phyloP scores from a whole-genome alignment of 2,113 vertebrate genomes.

The Rhynchomys soricoides region DNA sequence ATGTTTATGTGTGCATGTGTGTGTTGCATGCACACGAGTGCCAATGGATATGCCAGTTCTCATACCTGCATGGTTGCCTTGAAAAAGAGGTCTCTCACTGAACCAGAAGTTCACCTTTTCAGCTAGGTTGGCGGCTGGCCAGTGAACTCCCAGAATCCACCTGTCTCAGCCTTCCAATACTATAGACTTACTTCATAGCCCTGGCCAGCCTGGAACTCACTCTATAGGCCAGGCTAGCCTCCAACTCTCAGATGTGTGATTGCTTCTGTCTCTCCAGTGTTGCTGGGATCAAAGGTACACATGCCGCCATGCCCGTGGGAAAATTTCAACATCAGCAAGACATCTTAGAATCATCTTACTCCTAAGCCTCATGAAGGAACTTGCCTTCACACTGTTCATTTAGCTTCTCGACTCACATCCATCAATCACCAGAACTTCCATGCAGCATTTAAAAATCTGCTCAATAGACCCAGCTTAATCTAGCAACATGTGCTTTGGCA shows the following conservation, averaged over 20 bases:
- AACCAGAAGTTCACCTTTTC: background rate
- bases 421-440: background rate
- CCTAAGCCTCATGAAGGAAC: background rate
- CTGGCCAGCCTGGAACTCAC: background rate
- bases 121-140: background rate
- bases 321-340: background rate
- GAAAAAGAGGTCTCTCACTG: background rate
- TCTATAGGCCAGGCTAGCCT: background rate
- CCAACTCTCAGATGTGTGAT: background rate
- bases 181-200: background rate
- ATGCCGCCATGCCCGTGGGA: background rate
- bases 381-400: background rate
- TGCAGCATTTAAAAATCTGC: background rate
- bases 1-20: background rate
- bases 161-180: background rate
- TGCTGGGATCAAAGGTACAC: background rate
- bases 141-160: background rate
- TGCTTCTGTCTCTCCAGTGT: background rate
- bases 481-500: background rate
- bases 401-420: background rate
- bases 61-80: background rate
- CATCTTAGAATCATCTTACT: background rate
- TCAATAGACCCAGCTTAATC: background rate
- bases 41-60: background rate
- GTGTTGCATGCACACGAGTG: too few species aligned